Conservation (phyloP, 2,113 vertebrate genomes). For the Sula dactylatra region DNA sequence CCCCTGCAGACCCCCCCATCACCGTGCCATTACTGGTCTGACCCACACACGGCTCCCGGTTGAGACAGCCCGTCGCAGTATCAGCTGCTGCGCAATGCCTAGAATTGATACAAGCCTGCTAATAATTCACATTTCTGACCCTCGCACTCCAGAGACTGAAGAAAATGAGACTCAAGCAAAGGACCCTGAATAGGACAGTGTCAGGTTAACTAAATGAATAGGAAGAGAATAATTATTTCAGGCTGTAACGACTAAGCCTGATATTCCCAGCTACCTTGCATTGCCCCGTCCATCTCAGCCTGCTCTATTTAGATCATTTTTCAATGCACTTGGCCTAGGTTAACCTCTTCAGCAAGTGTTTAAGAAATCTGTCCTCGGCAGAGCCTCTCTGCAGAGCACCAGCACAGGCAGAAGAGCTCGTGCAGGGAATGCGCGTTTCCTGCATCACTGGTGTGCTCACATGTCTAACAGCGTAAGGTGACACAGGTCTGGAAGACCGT, state of each 20-base stretch:
- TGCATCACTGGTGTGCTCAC: no score
- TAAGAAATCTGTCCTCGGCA: not conserved
- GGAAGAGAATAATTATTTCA: not conserved
- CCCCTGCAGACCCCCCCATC: not conserved
- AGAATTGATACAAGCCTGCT: not conserved
- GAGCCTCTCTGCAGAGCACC: not conserved
- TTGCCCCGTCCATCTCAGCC: not conserved
- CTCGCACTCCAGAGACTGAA: not conserved
- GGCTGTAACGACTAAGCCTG: not conserved
- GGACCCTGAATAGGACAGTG: not conserved
- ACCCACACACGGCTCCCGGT: fast-evolving
- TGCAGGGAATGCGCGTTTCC: not conserved
- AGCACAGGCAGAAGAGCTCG: no score
- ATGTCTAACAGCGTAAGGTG: not conserved
- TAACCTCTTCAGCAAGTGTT: not conserved
- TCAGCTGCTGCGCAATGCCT: fast-evolving
- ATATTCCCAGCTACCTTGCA: not conserved
- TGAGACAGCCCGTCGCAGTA: fast-evolving
- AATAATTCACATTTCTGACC: not conserved
- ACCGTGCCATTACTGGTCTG: fast-evolving
- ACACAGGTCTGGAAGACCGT: not conserved
- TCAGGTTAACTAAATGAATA: not conserved
- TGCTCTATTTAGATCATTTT: not conserved
- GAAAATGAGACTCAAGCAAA: not conserved
- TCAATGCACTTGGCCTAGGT: no score